Evolutionary conservation across 2,888 invertebrate genomes (phyloP).

Genomic region (Papilio gigon): DNA sequence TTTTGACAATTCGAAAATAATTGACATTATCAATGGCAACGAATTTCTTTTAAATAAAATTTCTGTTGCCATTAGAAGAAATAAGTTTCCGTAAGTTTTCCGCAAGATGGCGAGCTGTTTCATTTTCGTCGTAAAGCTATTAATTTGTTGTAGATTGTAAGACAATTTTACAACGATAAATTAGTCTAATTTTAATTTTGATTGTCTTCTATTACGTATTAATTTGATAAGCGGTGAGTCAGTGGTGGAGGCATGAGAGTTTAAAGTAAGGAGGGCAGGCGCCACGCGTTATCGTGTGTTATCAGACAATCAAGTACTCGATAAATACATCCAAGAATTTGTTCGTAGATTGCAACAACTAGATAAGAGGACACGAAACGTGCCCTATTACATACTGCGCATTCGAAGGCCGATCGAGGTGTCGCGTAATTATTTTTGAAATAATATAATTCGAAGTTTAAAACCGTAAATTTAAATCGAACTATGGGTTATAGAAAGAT

Average conservation of each 20-base stretch:
- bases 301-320: conserved; percentile 26
- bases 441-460: not conserved
- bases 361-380: conserved; percentile 10
- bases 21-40: no score
- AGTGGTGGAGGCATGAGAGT: not conserved
- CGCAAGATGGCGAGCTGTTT: no score
- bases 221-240: not conserved
- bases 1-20: no score
- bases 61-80: no score
- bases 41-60: no score
- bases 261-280: conserved; percentile 15
- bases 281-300: conserved; percentile 23
- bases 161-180: not conserved
- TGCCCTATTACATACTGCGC: not conserved
- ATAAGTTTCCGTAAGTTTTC: no score
- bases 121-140: no score
- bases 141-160: no score
- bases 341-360: conserved; percentile 2
- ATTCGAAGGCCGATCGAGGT: conserved; percentile 3
- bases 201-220: not conserved
- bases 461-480: no score
- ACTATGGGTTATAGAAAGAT: no score
- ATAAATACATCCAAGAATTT: conserved; percentile 23
- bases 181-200: not conserved
- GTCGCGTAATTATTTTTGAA: not conserved